Evolutionary conservation across 2,888 invertebrate species (phyloP), one percentile per base, ranked within the genome.

Genomic region (Leptinotarsa haldemani): DNA sequence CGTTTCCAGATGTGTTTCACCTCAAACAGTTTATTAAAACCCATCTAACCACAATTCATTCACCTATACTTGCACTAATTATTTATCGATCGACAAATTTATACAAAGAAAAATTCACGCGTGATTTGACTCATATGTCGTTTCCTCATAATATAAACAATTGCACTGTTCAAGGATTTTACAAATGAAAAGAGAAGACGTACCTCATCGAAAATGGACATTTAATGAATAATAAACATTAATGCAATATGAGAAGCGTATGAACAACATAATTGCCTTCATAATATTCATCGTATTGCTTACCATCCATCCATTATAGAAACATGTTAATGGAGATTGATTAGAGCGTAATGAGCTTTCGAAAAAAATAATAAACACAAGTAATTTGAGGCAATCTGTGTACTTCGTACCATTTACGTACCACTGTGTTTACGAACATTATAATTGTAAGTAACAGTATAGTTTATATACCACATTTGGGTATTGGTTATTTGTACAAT

Each of bases 291-390:
- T 40, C 61, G 30, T 30, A 30, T 30, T 61, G 40, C 61, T 40
- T 30, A n/a, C 61, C 16, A 61, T n/a, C 61, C 30, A 61, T 61
- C 61, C 61, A 61, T 61, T 61, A 61, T n/a, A 40, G 30, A 61
- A 40, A 61, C 15, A 61, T 40, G 61, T 61, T 61, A 40, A 61
- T 61, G 40, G 30, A 61, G 16, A 61, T n/a, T 61, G 40, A 61
- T 25, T 61, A 30, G 30, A 61, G 61, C n/a, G 61, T 40, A 61
- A 61, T 61, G 25, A 61, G 30, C 18, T 61, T n/a, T 25, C n/a
- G 40, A 40, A 30, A 61, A n/a, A 40, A 61, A 61, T 61, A 61
- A 30, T 61, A 61, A 40, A 61, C 25, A 61, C 9, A 12, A 58
- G 30, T 61, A 40, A 61, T 30, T 40, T 61, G 61, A 5, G 61